Evolutionary conservation across 2,113 vertebrate species (phyloP), one percentile per base, ranked within the genome.

Genomic region (Anas platyrhynchos): DNA sequence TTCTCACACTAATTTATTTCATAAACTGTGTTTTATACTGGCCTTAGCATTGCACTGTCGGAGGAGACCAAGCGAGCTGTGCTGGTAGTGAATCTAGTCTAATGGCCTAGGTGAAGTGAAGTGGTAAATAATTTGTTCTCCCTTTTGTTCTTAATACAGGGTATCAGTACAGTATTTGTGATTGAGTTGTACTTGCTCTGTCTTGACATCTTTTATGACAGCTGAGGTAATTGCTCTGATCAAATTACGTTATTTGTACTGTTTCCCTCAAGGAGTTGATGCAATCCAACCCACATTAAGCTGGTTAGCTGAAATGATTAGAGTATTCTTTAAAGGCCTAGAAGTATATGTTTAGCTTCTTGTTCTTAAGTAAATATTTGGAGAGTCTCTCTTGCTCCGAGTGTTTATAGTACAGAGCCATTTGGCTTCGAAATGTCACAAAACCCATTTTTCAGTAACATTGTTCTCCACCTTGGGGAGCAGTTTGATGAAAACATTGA

Each of bases 341-440:
- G 22, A 68, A 86, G 32, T 75, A 25, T 0, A 11, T 71, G 5
- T 65, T 90, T 78, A 38, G 66, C 34, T 86, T 83, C 71, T 90
- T 16, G 12, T 90, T 86, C 34, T 16, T 65, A 90, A 62, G 69
- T 54, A 78, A 82, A 79, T 93, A 90, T 75, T 95, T 82, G 48
- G 69, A 71, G 78, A 94, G 66, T 52, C 36, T 86, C 68, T 73
- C 54, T 83, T 88, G 32, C 21, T 78, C 46, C 48, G 23, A 0
- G 13, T 83, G 15, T 86, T 74, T 74, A 8, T 58, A 74, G 11
- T 48, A 46, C 58, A 88, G 59, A 93, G 59, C 71, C 22, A 16
- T 86, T 91, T 94, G 80, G 56, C 72, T 23, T 29, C 86, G 80
- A 88, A 86, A 68, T 82, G 48, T 79, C 83, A 72, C 65, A 21